Percentiles rank a stretch among this genome's conserved stretches.
Conservation (phyloP, 2,888 invertebrate genomes). For the Salticus scenicus region DNA sequence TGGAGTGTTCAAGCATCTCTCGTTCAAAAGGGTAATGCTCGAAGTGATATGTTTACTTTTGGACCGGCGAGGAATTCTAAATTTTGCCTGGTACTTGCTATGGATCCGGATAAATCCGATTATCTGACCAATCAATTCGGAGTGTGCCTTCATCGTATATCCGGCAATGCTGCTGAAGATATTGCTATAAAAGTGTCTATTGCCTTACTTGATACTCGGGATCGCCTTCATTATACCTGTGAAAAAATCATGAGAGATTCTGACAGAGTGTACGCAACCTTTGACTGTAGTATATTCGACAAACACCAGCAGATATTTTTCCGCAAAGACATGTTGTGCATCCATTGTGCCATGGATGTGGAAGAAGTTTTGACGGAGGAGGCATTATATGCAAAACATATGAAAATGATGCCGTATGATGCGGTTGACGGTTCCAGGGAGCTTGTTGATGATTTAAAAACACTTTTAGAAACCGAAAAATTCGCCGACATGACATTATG, state of each 20-base stretch:
- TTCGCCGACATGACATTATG: constrained; percentile 33
- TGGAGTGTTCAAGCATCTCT: constrained; percentile 20
- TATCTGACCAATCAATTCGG: constrained; percentile 17
- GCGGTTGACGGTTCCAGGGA: constrained; percentile 10
- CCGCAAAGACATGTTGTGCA: background rate
- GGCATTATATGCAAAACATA: too few relatives aligned
- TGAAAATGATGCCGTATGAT: background rate
- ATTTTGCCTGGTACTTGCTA: constrained; percentile 28
- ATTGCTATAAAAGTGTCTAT: constrained; percentile 35
- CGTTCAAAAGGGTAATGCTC: background rate
- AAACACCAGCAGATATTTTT: constrained; percentile 34
- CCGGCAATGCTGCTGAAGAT: background rate
- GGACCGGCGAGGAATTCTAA: constrained; percentile 26
- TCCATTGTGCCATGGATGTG: constrained; percentile 50
- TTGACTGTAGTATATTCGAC: constrained; percentile 22
- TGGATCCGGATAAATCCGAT: constrained; percentile 4
- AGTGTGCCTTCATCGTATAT: constrained; percentile 24
- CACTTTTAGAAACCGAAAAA: constrained; percentile 16
- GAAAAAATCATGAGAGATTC: constrained; percentile 16
- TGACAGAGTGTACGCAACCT: constrained; percentile 26
- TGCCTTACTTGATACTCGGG: constrained; percentile 33
- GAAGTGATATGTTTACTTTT: constrained; percentile 55
- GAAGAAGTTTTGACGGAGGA: constrained; percentile 33
- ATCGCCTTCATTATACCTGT: constrained; percentile 33
- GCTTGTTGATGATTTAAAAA: constrained; percentile 5